Evolutionary conservation across 2,113 vertebrate species (phyloP).

Genomic region (Gambusia holbrooki): DNA sequence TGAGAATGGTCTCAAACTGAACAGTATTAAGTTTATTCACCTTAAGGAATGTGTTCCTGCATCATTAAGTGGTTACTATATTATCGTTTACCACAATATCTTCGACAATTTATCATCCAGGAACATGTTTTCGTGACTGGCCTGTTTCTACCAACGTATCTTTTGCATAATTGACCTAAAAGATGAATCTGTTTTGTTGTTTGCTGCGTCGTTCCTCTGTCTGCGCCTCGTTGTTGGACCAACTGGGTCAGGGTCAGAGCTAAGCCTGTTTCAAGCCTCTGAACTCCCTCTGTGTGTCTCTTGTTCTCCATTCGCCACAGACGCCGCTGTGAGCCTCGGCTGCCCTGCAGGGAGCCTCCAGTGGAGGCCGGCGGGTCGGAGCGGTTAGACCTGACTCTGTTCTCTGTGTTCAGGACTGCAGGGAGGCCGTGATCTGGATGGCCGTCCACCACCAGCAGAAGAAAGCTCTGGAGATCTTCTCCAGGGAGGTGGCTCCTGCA

Average conservation of each 20-base stretch:
- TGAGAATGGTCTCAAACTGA: too few relatives aligned
- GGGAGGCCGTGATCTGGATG: conserved; percentile 88
- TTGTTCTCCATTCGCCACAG: conserved; percentile 5
- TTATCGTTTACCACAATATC: too few relatives aligned
- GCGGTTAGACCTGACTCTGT: neutral
- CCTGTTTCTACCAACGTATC: too few relatives aligned
- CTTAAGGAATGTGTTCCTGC: too few relatives aligned
- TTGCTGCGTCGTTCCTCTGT: neutral
- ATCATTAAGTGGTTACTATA: too few relatives aligned
- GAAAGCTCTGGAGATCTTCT: conserved; percentile 86
- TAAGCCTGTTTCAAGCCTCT: conserved; percentile 31
- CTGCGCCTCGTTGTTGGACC: neutral
- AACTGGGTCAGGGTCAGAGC: neutral
- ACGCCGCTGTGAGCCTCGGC: neutral
- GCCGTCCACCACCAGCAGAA: conserved; percentile 85
- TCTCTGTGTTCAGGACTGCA: conserved; percentile 65
- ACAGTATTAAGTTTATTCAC: too few relatives aligned
- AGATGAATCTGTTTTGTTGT: neutral
- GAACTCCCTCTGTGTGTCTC: neutral
- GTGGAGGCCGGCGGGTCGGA: conserved; percentile 6
- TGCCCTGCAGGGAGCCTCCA: neutral
- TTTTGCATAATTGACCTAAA: neutral
- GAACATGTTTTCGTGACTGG: too few relatives aligned
- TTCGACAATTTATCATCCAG: too few relatives aligned
- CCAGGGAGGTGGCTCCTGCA: conserved; percentile 85